Conservation (phyloP, 2,888 invertebrate species). For the Ophonus ardosiacus region DNA sequence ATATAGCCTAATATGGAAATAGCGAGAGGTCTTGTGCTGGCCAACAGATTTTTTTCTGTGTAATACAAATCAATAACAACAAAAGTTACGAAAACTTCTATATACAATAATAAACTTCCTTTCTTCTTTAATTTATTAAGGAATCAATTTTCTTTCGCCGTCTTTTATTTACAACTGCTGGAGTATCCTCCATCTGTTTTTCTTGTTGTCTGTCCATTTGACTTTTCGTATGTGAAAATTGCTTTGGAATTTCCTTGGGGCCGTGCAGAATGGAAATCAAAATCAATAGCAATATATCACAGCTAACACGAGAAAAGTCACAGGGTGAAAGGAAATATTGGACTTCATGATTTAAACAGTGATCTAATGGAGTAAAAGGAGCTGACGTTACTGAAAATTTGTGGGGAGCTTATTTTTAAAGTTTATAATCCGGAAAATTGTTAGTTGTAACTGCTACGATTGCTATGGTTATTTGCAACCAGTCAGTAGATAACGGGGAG, state of each 20-base stretch:
- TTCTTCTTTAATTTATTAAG: neutral
- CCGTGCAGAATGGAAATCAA: conserved; percentile 31
- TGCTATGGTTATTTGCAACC: too few species aligned
- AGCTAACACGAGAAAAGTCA: neutral
- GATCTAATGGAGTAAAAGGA: neutral
- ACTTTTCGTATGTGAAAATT: conserved; percentile 14
- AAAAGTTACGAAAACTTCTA: too few species aligned
- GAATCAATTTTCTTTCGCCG: neutral
- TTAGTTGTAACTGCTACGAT: too few species aligned
- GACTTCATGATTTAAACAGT: neutral
- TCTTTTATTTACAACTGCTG: neutral
- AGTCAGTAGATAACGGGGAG: too few species aligned
- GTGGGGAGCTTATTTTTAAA: too few species aligned
- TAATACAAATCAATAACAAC: too few species aligned
- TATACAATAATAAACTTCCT: neutral
- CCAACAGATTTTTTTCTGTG: too few species aligned
- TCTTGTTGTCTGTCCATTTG: neutral
- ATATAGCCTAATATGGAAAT: too few species aligned
- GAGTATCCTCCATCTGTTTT: neutral
- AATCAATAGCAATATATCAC: conserved; percentile 27
- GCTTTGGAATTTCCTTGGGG: conserved; percentile 19
- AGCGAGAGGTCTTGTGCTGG: too few species aligned
- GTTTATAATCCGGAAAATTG: too few species aligned
- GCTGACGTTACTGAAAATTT: neutral
- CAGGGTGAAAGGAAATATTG: neutral